These are phyloP conservation scores for Phengaris arion DNA, from an alignment of 2,888 invertebrate species.

Conservation along the genomic window DNA sequence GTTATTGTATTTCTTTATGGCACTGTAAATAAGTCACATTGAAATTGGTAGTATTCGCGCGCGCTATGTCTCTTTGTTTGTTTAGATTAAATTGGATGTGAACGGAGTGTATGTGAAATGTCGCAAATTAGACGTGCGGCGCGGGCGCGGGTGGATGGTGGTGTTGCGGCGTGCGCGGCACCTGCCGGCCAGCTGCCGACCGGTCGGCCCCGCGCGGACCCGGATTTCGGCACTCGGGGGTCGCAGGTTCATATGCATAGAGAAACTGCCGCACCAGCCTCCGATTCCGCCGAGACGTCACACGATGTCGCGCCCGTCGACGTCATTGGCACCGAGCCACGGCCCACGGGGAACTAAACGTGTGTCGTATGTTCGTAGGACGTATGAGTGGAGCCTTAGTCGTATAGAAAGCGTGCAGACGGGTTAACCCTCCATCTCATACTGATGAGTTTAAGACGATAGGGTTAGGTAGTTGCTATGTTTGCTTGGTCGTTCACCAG, in stretches of 20 bases:
- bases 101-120: not conserved
- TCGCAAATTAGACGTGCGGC: not conserved
- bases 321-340: slow-evolving; percentile 17
- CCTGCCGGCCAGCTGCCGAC: slow-evolving; percentile 49
- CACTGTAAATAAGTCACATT: too few relatives aligned
- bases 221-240: slow-evolving; percentile 42
- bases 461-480: not conserved
- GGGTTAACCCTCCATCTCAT: not conserved
- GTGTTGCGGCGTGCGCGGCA: slow-evolving; percentile 34
- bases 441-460: not conserved
- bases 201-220: slow-evolving; percentile 47
- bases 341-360: not conserved
- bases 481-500: not conserved
- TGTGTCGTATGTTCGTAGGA: not conserved
- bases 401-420: not conserved
- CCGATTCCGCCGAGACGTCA: not conserved
- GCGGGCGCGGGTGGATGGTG: not conserved
- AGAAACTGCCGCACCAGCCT: not conserved
- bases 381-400: not conserved
- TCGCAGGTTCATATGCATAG: slow-evolving; percentile 28
- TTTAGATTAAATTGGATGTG: too few relatives aligned
- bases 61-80: too few relatives aligned
- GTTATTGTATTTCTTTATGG: too few relatives aligned
- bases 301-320: not conserved
- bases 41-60: too few relatives aligned